A percentile compares a stretch with the other conserved stretches of the same genome.
These are phyloP conservation scores for Laticauda laticaudata DNA, from an alignment of 2,113 vertebrate genomes.

Conservation along the genomic window DNA sequence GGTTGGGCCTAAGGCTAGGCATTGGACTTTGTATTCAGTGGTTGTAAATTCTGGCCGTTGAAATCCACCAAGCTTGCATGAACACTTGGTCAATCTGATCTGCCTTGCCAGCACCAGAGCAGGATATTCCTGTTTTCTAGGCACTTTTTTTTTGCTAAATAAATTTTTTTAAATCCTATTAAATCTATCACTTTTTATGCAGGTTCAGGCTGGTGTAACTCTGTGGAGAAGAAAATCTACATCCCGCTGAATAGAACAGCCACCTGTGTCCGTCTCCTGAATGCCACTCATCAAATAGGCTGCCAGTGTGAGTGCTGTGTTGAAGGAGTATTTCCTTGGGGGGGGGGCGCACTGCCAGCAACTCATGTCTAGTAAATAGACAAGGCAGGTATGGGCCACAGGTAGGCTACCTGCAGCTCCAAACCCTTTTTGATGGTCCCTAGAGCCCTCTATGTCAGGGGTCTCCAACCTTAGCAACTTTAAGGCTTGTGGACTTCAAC, in stretches of 20 bases:
- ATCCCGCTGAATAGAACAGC: slow-evolving; percentile 82
- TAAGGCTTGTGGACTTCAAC: no score
- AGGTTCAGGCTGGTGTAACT: slow-evolving; percentile 74
- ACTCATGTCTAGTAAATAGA: no score
- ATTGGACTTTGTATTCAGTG: neutral
- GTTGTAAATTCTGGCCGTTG: neutral
- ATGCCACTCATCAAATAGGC: slow-evolving; percentile 94
- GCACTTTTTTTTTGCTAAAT: no score
- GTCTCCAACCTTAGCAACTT: no score
- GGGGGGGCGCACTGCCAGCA: accelerated
- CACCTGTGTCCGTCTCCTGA: slow-evolving; percentile 90
- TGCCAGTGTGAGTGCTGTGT: slow-evolving; percentile 89
- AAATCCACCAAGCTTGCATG: neutral
- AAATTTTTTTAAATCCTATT: neutral
- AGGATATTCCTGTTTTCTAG: neutral
- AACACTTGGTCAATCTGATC: neutral
- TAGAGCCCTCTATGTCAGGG: neutral
- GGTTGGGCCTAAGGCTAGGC: neutral
- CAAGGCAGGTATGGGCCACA: neutral
- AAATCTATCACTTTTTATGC: neutral
- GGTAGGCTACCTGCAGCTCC: neutral
- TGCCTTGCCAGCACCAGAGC: neutral
- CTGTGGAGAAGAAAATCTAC: slow-evolving; percentile 93
- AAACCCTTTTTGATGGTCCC: neutral
- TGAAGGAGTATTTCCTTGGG: neutral